A percentile compares a stretch with the other conserved stretches of the same genome.
Evolutionary conservation across 1,140 invertebrate genomes (phyloP).

Genomic region (Nephila pilipes): DNA sequence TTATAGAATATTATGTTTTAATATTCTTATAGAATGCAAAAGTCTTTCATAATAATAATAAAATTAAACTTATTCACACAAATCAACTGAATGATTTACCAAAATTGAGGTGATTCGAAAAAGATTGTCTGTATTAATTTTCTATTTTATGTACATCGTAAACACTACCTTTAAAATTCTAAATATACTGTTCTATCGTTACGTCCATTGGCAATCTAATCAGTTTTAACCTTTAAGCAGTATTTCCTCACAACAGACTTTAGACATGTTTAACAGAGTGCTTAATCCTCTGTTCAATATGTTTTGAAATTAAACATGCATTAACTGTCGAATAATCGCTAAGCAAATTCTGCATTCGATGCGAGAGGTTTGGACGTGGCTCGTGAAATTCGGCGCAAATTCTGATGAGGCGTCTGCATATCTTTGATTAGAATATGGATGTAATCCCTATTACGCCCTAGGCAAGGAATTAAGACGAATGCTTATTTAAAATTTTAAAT

Average conservation of each 20-base stretch:
- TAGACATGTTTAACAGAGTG: constrained; percentile 22
- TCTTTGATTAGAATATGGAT: not conserved
- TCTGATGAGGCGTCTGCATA: not conserved
- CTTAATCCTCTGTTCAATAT: constrained; percentile 25
- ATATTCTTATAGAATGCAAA: too few species aligned
- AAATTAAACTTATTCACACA: too few species aligned
- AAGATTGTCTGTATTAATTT: too few species aligned
- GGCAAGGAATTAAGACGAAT: not conserved
- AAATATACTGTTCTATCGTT: not conserved
- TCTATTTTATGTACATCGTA: too few species aligned
- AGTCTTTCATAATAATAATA: too few species aligned
- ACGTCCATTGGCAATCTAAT: not conserved
- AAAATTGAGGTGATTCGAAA: too few species aligned
- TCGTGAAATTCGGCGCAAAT: not conserved
- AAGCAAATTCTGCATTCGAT: constrained; percentile 1
- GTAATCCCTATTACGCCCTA: not conserved
- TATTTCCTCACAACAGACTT: not conserved
- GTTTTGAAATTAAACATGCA: constrained; percentile 46
- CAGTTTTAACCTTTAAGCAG: constrained; percentile 12
- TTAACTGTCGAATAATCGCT: constrained; percentile 23
- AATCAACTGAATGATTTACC: too few species aligned
- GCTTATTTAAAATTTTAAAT: not conserved
- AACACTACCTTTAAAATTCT: not conserved
- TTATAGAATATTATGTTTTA: too few species aligned
- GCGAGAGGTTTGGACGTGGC: not conserved